Evolutionary conservation across 2,113 vertebrate species (phyloP), one percentile per base, ranked within the genome.

Genomic region (Urocolius indicus): DNA sequence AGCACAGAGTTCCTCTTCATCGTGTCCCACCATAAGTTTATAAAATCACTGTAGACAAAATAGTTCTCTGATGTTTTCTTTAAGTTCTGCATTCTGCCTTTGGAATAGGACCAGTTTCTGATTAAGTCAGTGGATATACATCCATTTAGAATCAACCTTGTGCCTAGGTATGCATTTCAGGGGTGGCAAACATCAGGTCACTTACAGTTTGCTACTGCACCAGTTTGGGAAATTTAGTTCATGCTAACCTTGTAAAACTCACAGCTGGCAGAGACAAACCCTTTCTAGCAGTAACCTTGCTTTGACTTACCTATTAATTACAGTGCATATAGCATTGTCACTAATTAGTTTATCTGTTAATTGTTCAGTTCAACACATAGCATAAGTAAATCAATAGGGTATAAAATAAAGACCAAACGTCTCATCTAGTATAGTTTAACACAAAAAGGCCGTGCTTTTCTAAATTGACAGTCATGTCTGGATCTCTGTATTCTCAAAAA

Each of bases 21-120:
- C 1, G 0, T 48, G 18, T 73, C 12, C 30, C 20, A 41, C 23
- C 36, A 30, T 1, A 52, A 4, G 2, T 15, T 68, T 79, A n/a
- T 9, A 45, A 13, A 73, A 46, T 11, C 11, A 32, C 6, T 69
- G 55, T 46, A 79, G 43, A 48, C 7, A 88, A 73, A 65, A 65
- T 20, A 36, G 3, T 55, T 68, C 59, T 62, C n/a, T 63, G 21
- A 30, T 18, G 2, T 6, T 19, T 81, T 9, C 43, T 58, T 58
- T 30, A 32, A 29, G 38, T 57, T 67, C 43, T 23, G 5, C 23
- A 7, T 68, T 52, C 48, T 46, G 14, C 20, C 62, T 88, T 84
- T 84, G 79, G 74, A 80, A 59, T 11, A 21, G 38, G 20, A 34
- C 10, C 12, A 55, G 29, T 54, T 87, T 69, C 32, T 38, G 22